phyloP scores from a whole-genome alignment of 2,113 vertebrate species.

The Zosterops lateralis region DNA sequence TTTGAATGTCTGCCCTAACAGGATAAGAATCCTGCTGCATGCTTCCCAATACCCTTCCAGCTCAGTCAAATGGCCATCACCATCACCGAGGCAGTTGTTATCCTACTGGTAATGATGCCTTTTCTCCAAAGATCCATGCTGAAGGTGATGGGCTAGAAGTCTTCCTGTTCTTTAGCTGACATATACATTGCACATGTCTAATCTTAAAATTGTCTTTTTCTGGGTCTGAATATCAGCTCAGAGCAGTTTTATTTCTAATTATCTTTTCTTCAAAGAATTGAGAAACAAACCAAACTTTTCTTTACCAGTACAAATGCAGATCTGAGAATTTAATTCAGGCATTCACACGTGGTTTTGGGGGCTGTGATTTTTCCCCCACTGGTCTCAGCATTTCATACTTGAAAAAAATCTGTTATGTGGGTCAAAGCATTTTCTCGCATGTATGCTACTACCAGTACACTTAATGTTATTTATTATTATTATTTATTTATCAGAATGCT shows the following conservation, averaged over 20 bases:
- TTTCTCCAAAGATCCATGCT: neutral
- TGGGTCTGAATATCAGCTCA: neutral
- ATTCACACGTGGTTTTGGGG: neutral
- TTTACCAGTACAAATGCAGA: neutral
- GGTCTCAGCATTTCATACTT: neutral
- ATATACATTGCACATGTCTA: neutral
- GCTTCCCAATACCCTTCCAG: neutral
- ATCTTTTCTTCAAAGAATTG: neutral
- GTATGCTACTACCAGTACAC: neutral
- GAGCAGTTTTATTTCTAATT: neutral
- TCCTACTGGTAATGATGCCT: neutral
- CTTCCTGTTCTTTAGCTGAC: neutral
- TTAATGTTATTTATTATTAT: neutral
- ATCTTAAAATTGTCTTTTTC: constrained; percentile 14
- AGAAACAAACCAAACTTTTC: neutral
- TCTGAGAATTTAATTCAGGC: neutral
- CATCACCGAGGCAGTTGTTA: neutral
- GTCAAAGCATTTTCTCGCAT: neutral
- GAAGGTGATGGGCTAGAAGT: neutral
- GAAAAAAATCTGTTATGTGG: neutral
- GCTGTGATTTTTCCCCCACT: neutral
- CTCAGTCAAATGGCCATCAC: neutral
- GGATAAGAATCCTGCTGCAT: neutral
- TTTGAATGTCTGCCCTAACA: neutral
- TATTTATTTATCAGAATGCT: neutral